Base-by-base conservation (phyloP, 2,888 invertebrate genomes). In the Eristalis tenax region DNA sequence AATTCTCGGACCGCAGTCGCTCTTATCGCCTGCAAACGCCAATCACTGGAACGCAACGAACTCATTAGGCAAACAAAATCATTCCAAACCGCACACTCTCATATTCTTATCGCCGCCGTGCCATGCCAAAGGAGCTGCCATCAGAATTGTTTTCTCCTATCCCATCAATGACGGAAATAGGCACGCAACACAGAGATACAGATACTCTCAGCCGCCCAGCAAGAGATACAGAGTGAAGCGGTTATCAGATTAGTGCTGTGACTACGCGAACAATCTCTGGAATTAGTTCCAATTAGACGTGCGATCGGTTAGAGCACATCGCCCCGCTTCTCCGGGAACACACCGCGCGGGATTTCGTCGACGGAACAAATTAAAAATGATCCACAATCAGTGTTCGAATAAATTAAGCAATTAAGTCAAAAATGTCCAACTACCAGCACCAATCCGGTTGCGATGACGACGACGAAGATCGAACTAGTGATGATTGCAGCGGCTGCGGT, bases 321-420 rank as follows among this genome's bases (percentile, higher is more conserved):
- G 63, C 43, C 71, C 50, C 77, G 8, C 26, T 26, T 18, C 18
- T 50, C 18, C 18, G 43, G 15, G n/a, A 15, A n/a, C 35, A 22
- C 18, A 64, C 22, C 69, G 56, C 57, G 32, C 64, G 64, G 64
- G 5, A 3, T 32, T 50, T 68, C 80, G 26, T 83, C 69, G 64
- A 18, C 64, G 22, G 68, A 76, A 83, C 83, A 87, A 83, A 83
- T 87, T 83, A 87, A 80, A 83, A 87, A 87, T 83, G 87, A 87
- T 87, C 83, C 64, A 76, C 76, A 73, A 83, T 83, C 87, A 64
- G 79, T 87, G 87, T 80, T 79, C 80, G 83, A 75, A 87, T 87
- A 87, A 83, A 87, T 87, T 87, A 87, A 87, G 83, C 87, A 87
- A 87, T 87, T 87, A 87, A 87, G 65, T 83, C 73, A 70, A 78